phyloP scores from a whole-genome alignment of 2,797 vertebrate genomes.

The Spizella passerina region DNA sequence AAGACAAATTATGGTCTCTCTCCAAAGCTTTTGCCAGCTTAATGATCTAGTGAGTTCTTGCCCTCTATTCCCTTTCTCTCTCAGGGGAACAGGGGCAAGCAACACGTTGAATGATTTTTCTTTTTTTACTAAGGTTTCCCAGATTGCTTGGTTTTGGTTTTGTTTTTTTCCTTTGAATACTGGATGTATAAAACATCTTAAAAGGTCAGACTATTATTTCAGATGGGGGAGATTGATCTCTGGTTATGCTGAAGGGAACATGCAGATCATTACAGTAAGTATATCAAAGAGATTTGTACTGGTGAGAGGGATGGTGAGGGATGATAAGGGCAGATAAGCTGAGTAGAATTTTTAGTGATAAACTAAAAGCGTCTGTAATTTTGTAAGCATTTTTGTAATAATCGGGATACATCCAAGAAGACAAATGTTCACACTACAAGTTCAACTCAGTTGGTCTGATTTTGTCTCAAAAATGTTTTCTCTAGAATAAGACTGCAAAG shows the following conservation, averaged over 20 bases:
- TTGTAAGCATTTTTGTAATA: conserved; percentile 45
- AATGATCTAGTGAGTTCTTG: neutral
- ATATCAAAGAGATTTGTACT: neutral
- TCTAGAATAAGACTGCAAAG: conserved; percentile 32
- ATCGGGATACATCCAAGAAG: neutral
- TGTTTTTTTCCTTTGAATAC: conserved; percentile 18
- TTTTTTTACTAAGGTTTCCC: conserved; percentile 24
- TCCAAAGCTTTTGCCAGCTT: conserved; percentile 21
- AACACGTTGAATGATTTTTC: neutral
- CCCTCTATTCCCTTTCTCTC: neutral
- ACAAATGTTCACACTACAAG: neutral
- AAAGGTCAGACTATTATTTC: conserved; percentile 40
- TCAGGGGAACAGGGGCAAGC: neutral
- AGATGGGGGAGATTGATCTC: neutral
- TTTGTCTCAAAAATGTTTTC: conserved; percentile 47
- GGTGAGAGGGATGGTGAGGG: neutral
- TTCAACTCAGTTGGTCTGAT: conserved; percentile 45
- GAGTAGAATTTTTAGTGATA: conserved; percentile 1
- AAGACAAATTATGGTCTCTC: conserved; percentile 32
- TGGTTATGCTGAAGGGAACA: conserved; percentile 16
- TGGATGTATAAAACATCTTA: conserved; percentile 1
- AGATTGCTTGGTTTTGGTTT: neutral
- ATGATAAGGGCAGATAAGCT: neutral
- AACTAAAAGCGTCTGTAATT: neutral
- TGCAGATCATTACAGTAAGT: conserved; percentile 59